These are phyloP conservation scores for Scopus umbretta DNA, from an alignment of 2,113 vertebrate genomes.

Conservation along the genomic window DNA sequence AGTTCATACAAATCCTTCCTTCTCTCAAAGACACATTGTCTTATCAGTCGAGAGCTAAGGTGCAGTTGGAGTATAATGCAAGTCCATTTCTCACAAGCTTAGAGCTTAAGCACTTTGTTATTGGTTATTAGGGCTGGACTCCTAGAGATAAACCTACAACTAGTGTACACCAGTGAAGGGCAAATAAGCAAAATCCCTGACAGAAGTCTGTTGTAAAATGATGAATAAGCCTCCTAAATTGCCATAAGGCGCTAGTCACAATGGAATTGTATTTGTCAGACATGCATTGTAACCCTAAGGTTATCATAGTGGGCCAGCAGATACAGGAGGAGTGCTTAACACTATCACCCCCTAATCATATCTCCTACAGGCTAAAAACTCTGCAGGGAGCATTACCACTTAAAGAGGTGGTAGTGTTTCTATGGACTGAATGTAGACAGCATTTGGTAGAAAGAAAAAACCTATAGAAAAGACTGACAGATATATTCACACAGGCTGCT, in stretches of 20 bases:
- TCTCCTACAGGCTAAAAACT: conserved; percentile 77
- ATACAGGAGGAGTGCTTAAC: conserved; percentile 79
- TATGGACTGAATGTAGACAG: conserved; percentile 36
- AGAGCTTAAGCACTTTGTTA: conserved; percentile 68
- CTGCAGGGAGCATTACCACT: conserved; percentile 67
- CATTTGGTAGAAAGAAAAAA: conserved; percentile 4
- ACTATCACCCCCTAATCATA: conserved; percentile 80
- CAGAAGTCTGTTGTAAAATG: conserved; percentile 77
- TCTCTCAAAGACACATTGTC: conserved; percentile 59
- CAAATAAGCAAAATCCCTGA: conserved; percentile 76
- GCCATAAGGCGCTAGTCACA: conserved; percentile 77
- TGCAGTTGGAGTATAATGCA: conserved; percentile 58
- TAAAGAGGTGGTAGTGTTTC: conserved; percentile 55
- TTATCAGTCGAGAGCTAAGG: conserved; percentile 52
- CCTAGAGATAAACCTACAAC: conserved; percentile 69
- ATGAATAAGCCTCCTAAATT: conserved; percentile 79
- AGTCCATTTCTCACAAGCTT: conserved; percentile 56
- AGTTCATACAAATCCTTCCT: conserved; percentile 46
- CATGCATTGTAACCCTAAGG: conserved; percentile 80
- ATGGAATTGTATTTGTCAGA: conserved; percentile 81
- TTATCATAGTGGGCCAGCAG: conserved; percentile 80
- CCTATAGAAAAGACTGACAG: conserved; percentile 40
- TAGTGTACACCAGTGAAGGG: conserved; percentile 65
- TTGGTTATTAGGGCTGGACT: conserved; percentile 68
- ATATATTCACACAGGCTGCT: conserved; percentile 15